Base-by-base conservation (phyloP, 2,888 invertebrate species). In the Caenorhabditis sp. region DNA sequence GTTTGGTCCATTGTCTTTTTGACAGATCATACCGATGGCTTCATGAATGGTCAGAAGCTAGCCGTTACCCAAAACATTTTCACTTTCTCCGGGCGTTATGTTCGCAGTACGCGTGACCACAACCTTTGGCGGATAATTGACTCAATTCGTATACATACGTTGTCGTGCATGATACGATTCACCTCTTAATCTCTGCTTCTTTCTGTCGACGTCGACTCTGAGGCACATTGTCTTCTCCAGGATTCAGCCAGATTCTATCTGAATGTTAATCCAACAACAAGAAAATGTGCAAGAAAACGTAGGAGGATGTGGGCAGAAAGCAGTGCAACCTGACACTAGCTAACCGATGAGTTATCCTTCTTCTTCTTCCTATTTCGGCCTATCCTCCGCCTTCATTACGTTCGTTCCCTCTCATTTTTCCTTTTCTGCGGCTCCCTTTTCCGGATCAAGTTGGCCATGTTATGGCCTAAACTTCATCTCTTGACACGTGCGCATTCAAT, bases 311-410 rank as follows among this genome's bases (percentile, higher is more conserved):
- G 56, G 35, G 47, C 55, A 64, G 22, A 56, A 72, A 72, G 56
- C 72, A 65, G 58, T 74, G 74, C 74, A 74, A 74, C 22, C 40
- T 28, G 74, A 74, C 74, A 72, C 72, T 72, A 37, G 5, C 8
- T 37, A 32, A 37, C 20, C 40, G 22, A 24, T 22, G 37, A 64
- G 24, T 62, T 22, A 37, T 61, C 50, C 32, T 9, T 9, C 9
- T 9, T 26, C 11, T 4, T 50, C 53, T 70, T 53, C n/a, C 35
- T 3, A 15, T 24, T n/a, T 35, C 32, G 32, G 32, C 32, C 32
- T 9, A 32, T 32, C 40, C 32, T 13, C 40, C 6, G 6, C 40
- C 40, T 40, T 40, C 6, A 40, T 40, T 40, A 40, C 40, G 40
- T 40, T 40, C 40, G 9, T 70, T 40, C 13, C 40, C 11, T 70